Evolutionary conservation across 2,888 invertebrate species (phyloP).

Genomic region (Polymixis flavicincta): DNA sequence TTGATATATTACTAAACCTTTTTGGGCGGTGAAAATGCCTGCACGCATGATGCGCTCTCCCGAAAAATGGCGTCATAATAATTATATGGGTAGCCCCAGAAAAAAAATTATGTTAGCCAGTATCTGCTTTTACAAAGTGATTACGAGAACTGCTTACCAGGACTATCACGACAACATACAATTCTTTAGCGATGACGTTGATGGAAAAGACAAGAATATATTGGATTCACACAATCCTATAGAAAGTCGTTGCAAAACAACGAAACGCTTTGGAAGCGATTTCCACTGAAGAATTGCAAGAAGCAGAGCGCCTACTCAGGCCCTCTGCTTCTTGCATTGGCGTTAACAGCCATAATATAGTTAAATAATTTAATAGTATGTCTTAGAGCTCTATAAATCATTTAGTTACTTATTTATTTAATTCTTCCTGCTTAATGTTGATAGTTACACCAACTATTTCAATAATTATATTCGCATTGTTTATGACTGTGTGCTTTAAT

Average conservation of each 20-base stretch:
- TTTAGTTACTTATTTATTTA: not conserved
- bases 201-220: not conserved
- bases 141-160: not conserved
- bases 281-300: too few species aligned
- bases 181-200: too few species aligned
- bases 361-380: not conserved
- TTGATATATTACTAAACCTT: not conserved
- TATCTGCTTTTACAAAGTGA: not conserved
- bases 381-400: too few species aligned
- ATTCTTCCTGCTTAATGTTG: not conserved
- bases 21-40: not conserved
- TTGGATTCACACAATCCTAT: not conserved
- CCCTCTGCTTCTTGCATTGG: not conserved
- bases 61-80: not conserved
- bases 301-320: too few species aligned
- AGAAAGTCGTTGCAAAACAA: not conserved
- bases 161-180: not conserved
- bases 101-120: too few species aligned
- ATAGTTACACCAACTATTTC: not conserved
- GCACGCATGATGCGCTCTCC: not conserved
- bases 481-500: too few species aligned
- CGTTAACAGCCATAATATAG: not conserved
- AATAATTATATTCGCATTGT: conserved; percentile 11
- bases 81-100: too few species aligned
- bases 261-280: too few species aligned